Conservation (phyloP, 1,140 invertebrate genomes). For the Brachystomella parvula region DNA sequence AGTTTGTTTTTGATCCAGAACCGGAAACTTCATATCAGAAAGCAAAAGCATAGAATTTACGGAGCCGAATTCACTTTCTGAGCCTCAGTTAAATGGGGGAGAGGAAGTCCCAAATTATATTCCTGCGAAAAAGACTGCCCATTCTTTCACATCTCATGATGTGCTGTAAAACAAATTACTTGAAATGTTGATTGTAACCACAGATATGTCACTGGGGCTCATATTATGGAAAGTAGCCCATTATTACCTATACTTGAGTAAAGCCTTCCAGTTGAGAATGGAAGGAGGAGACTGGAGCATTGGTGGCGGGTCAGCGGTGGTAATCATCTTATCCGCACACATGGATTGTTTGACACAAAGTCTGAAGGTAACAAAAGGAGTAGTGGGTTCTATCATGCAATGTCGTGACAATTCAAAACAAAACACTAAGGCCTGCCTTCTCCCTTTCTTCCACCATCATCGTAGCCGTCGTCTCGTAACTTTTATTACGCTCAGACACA, state of each 20-base stretch:
- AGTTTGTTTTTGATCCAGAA: neutral
- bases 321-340: slow-evolving; percentile 3
- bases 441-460: neutral
- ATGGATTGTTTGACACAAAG: slow-evolving; percentile 10
- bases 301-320: neutral
- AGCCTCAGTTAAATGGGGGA: neutral
- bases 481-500: slow-evolving; percentile 14
- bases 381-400: neutral
- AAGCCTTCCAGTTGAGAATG: too few species aligned
- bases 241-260: neutral
- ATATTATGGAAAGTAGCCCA: slow-evolving; percentile 1
- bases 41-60: neutral
- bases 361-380: neutral
- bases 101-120: slow-evolving; percentile 38
- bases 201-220: slow-evolving; percentile 23
- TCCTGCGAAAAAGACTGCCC: slow-evolving; percentile 31
- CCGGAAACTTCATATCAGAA: slow-evolving; percentile 36
- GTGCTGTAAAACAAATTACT: slow-evolving; percentile 9
- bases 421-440: neutral
- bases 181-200: neutral
- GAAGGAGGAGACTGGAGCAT: neutral
- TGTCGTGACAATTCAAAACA: slow-evolving; percentile 18
- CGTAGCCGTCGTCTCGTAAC: neutral
- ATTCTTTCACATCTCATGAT: slow-evolving; percentile 23
- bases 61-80: slow-evolving; percentile 13